Evolutionary conservation across 1,140 invertebrate genomes (phyloP), one percentile per base, ranked within the genome.

Genomic region (Harlomillsia oculata): DNA sequence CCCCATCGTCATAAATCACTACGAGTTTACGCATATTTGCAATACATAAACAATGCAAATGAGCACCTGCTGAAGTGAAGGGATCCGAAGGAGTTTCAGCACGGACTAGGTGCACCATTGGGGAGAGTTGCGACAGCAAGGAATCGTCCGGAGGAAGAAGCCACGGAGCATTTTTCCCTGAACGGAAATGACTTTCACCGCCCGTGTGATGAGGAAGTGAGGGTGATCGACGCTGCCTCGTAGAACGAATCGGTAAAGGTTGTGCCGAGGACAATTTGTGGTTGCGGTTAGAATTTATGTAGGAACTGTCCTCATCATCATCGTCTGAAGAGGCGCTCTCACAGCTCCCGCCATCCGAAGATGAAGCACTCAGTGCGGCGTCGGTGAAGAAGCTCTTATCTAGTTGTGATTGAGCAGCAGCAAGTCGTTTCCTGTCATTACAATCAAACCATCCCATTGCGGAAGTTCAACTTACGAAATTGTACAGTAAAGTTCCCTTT

Each of bases 111-210:
- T 48, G 45, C 45, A 53, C 60, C 30, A 62, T 53, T 18, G 56
- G 56, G 1, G 56, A 59, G 18, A 63, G 56, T 28, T 53, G 53
- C 5, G 61, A 44, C 11, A 59, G 48, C 2, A 63, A 34, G 11
- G 46, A 46, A 46, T 59, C 56, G 34, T 59, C 53, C 21, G 62
- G 40, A 29, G 53, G 48, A 8, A 63, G 53, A 30, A 63, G 56
- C 62, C 62, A 63, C 11, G 62, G 62, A 18, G 62, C 56, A 14
- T 26, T 51, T 13, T 40, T 28, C 0, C 14, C 16, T 21, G 41
- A 25, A 2, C 44, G 13, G n/a, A n/a, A 28, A 18, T 30, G 30
- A 39, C 20, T 43, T 16, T 50, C 4, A 8, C 5, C 26, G 6
- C 4, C 28, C 5, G 30, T 9, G 14, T 28, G 6, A 23, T 20